Base-by-base conservation (phyloP, 2,888 invertebrate species). In the Gymnoscelis rufifasciata region DNA sequence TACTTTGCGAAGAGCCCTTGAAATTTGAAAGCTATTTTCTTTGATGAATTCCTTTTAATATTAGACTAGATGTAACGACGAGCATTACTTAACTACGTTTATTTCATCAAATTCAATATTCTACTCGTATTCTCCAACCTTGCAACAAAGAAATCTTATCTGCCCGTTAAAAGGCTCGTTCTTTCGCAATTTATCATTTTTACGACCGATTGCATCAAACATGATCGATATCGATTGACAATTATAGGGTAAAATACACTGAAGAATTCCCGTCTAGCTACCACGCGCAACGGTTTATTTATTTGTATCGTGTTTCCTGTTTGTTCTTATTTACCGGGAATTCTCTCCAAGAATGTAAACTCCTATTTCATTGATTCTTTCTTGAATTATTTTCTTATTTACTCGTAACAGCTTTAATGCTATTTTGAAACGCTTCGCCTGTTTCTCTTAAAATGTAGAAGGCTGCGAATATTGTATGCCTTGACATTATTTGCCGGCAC, bases 181-280 rank as follows among this genome's bases (percentile, higher is more conserved):
- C 23, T 36, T 39, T 28, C 15, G n/a, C 12, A 8, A 33, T 42
- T 43, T 42, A 38, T 51, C 54, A 56, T 60, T 66, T 68, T 73
- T 58, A 56, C 67, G 66, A 64, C 68, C 68, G 64, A 66, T 52
- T 66, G 69, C 63, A 57, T 64, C 57, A 57, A 60, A 64, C 64
- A 68, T 64, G 59, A 58, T 59, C 62, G 65, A 64, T 60, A 67
- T 66, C 60, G 54, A 54, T 56, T 66, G 62, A 56, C 57, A 57
- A 64, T 55, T 52, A 59, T 47, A 48, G 51, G 53, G 57, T 62
- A 72, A 46, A 69, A 70, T n/a, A 56, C 57, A 51, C 39, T 57
- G 62, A 70, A 67, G 64, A 64, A 64, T 49, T 69, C 68, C 65
- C 74, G 73, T 69, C 64, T 74, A 64, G 62, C 62, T 61, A 64